Evolutionary conservation across 2,888 invertebrate genomes (phyloP).

Genomic region (Chaitophorus viminalis): DNA sequence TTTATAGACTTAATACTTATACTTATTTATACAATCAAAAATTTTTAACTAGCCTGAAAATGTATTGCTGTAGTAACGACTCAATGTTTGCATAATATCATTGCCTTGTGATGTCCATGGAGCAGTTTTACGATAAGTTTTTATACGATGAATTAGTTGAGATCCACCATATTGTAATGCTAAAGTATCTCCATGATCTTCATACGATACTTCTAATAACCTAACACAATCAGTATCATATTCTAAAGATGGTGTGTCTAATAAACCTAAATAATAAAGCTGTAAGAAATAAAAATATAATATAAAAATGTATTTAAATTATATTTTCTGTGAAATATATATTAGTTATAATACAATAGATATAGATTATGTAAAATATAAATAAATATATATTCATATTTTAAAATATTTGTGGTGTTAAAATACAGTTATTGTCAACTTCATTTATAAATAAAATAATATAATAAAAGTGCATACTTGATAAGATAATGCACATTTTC

Average conservation of each 20-base stretch:
- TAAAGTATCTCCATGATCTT: slow-evolving; percentile 97
- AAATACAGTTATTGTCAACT: neutral
- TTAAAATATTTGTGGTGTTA: neutral
- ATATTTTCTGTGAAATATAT: neutral
- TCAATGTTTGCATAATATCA: slow-evolving; percentile 98
- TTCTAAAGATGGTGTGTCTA: slow-evolving; percentile 84
- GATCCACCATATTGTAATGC: slow-evolving; percentile 98
- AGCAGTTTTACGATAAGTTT: slow-evolving; percentile 86
- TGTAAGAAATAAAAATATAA: slow-evolving; percentile 69
- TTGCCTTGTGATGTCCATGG: slow-evolving; percentile 97
- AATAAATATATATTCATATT: too few relatives aligned
- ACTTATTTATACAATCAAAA: too few relatives aligned
- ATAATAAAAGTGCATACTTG: slow-evolving; percentile 69
- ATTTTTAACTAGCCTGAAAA: slow-evolving; percentile 73
- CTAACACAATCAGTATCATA: slow-evolving; percentile 96
- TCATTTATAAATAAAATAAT: neutral
- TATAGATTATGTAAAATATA: too few relatives aligned
- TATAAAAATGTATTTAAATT: neutral
- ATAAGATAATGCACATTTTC: slow-evolving; percentile 85
- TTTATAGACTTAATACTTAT: too few relatives aligned
- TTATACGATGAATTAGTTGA: slow-evolving; percentile 91
- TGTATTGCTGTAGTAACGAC: slow-evolving; percentile 97
- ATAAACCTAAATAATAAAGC: slow-evolving; percentile 86
- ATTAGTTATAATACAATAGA: too few relatives aligned
- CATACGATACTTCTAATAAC: slow-evolving; percentile 93